Percentiles rank a stretch among this genome's conserved stretches.
phyloP scores from a whole-genome alignment of 2,797 vertebrate species.

The Enteromius radiatus region DNA sequence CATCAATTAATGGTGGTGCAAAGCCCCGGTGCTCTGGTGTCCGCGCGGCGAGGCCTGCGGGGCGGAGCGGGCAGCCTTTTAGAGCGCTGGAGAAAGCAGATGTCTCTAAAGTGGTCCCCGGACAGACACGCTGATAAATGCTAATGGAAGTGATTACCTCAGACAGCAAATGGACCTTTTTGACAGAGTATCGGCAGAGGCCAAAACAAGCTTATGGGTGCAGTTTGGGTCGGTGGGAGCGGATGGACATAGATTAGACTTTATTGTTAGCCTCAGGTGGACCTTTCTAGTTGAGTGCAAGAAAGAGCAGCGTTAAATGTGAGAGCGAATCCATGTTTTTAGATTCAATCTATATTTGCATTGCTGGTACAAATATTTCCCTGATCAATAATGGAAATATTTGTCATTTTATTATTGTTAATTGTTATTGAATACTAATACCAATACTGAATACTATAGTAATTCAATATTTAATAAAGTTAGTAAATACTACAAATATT shows the following conservation, averaged over 20 bases:
- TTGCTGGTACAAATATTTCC: neutral
- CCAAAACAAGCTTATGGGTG: conserved; percentile 58
- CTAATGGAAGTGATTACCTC: conserved; percentile 82
- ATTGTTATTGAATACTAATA: neutral
- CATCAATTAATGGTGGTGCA: conserved; percentile 71
- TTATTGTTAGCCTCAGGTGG: conserved; percentile 59
- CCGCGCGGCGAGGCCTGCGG: conserved; percentile 57
- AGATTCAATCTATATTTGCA: conserved; percentile 13
- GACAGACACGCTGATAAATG: conserved; percentile 75
- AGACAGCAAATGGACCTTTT: conserved; percentile 74
- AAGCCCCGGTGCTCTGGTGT: conserved; percentile 61
- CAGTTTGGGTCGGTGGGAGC: conserved; percentile 41
- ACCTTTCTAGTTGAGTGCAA: conserved; percentile 48
- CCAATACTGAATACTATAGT: neutral
- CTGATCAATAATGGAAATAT: neutral
- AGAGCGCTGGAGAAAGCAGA: conserved; percentile 73
- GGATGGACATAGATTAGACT: conserved; percentile 60
- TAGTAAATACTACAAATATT: neutral
- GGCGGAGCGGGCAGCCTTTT: conserved; percentile 71
- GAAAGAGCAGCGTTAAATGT: conserved; percentile 27
- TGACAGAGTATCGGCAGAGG: conserved; percentile 59
- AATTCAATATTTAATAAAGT: neutral
- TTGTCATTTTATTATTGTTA: neutral
- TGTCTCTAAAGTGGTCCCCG: conserved; percentile 77
- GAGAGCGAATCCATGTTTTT: neutral